Conservation (phyloP, 1,140 invertebrate genomes). For the Drosophila navojoa region DNA sequence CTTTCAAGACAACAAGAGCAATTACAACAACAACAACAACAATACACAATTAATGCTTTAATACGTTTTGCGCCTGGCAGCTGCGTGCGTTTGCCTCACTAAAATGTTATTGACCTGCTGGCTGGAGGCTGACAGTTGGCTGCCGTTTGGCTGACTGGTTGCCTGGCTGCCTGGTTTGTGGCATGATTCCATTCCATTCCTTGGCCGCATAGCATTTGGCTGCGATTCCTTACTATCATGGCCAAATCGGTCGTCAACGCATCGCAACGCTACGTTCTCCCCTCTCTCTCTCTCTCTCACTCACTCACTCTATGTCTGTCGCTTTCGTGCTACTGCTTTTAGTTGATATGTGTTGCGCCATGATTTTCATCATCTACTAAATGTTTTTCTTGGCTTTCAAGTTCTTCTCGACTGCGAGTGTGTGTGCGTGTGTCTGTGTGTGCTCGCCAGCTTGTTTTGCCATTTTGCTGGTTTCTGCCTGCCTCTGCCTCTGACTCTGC, state of each 20-base stretch:
- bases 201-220: constrained; percentile 6
- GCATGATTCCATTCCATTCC: constrained; percentile 6
- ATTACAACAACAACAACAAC: not conserved
- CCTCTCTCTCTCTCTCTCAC: not conserved
- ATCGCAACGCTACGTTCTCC: constrained; percentile 14
- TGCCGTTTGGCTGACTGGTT: not conserved
- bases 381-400: constrained; percentile 78
- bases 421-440: constrained; percentile 12
- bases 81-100: constrained; percentile 33
- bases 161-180: constrained; percentile 2
- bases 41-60: constrained; percentile 49
- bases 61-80: constrained; percentile 49
- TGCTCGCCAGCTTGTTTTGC: constrained; percentile 63
- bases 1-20: not conserved
- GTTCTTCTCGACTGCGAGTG: constrained; percentile 54
- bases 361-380: constrained; percentile 81
- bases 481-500: not conserved
- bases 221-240: constrained; percentile 25
- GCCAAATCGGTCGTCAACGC: constrained; percentile 30
- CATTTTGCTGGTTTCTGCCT: constrained; percentile 24
- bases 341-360: constrained; percentile 67
- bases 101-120: constrained; percentile 49
- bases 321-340: constrained; percentile 32
- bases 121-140: constrained; percentile 29
- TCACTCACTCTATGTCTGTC: constrained; percentile 7